These are phyloP conservation scores for Odontesthes bonariensis DNA, from an alignment of 2,113 vertebrate species.

Conservation along the genomic window DNA sequence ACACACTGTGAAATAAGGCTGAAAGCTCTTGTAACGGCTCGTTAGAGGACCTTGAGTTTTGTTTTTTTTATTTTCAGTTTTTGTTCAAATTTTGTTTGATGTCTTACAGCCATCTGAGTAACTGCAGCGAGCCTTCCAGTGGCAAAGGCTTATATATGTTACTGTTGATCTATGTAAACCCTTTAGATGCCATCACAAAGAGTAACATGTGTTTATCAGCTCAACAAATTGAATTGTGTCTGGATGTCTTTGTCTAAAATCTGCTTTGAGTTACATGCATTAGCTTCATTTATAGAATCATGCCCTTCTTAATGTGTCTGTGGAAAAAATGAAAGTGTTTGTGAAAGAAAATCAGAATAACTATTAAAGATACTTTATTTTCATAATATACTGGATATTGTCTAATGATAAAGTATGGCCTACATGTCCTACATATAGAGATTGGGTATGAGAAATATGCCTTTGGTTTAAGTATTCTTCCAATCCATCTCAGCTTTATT, in stretches of 20 bases:
- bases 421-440: not conserved
- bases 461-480: not conserved
- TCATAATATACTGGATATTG: constrained; percentile 59
- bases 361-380: constrained; percentile 85
- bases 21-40: not conserved
- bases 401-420: not conserved
- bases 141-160: not conserved
- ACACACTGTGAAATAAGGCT: constrained; percentile 3
- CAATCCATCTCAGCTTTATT: not conserved
- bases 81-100: not conserved
- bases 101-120: constrained; percentile 6
- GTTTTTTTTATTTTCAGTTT: not conserved
- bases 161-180: not conserved
- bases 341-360: constrained; percentile 68
- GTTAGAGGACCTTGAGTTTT: constrained; percentile 10
- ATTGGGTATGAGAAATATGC: not conserved
- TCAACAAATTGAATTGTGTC: constrained; percentile 21
- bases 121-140: not conserved
- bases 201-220: constrained; percentile 14
- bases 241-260: constrained; percentile 16
- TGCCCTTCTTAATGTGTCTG: constrained; percentile 59
- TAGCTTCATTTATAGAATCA: constrained; percentile 32
- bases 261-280: constrained; percentile 25
- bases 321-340: constrained; percentile 68
- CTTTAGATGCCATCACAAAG: constrained; percentile 11